Base-by-base conservation (phyloP, 2,113 vertebrate genomes). In the Pterocles gutturalis region DNA sequence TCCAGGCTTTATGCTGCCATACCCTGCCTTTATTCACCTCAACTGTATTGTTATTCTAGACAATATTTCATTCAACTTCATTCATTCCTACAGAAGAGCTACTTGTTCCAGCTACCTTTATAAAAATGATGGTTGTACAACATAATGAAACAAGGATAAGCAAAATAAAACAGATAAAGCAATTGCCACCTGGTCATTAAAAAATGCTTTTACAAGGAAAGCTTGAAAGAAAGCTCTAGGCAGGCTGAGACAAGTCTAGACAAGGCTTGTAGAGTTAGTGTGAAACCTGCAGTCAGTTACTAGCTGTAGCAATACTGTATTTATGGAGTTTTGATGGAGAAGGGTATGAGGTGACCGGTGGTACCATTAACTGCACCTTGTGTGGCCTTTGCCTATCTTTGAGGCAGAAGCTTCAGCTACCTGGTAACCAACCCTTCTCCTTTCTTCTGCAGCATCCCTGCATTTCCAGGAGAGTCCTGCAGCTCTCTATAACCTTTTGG, bases 141-240 rank as follows among this genome's bases (percentile, higher is more conserved):
- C 5, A 15, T 24, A 67, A 83, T 71, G 79, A 76, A 58, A 22
- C 6, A 65, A 71, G 85, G 11, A 48, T 24, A 79, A 85, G 14
- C 2, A 14, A 92, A 89, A 76, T 60, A 45, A 83, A 72, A 9
- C 5, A 49, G n/a, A 51, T 33, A 55, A 67, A 67, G 9, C 20
- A 12, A 25, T 76, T 3, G 1, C 14, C 26, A 45, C 16, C 7
- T 3, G 0, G 2, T 61, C 5, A 49, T 65, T 69, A 38, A 79
- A 76, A 65, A 58, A 41, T 19, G 41, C 3, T 84, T 78, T 65
- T 83, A 22, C 6, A 38, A 33, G 43, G 20, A 61, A 73, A 69
- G 15, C 5, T 72, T 43, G 43, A 57, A 82, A 51, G 53, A 57
- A 69, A 33, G 3, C 20, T 57, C 9, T 25, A 41, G 26, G 20